Percentiles rank a stretch among this genome's conserved stretches.
Conservation (phyloP, 1,140 invertebrate genomes). For the Aradophagus sp. region DNA sequence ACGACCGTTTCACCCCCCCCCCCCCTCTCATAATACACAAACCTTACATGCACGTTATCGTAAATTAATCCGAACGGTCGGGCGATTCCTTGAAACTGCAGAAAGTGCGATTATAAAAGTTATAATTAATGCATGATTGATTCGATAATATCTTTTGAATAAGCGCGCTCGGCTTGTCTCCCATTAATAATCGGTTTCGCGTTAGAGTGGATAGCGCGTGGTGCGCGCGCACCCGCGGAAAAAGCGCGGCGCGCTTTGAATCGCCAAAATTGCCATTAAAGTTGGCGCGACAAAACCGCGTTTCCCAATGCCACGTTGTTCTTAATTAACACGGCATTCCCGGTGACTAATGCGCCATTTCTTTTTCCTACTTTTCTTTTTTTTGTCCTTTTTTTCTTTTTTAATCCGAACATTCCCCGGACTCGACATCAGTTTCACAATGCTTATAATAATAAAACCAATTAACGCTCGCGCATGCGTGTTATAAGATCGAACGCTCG, state of each 20-base stretch:
- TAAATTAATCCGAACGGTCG: constrained; percentile 25
- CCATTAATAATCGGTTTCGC: constrained; percentile 17
- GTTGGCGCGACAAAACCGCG: too few species aligned
- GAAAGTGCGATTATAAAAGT: constrained; percentile 41
- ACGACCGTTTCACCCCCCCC: constrained; percentile 25
- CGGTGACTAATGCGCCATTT: too few species aligned
- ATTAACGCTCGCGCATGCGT: constrained; percentile 32
- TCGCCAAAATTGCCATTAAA: too few species aligned
- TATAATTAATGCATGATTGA: constrained; percentile 51
- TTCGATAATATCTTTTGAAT: constrained; percentile 39
- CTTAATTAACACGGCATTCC: too few species aligned
- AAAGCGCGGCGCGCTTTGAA: background rate
- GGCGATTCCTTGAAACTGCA: constrained; percentile 35
- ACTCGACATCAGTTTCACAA: constrained; percentile 25
- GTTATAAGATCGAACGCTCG: constrained; percentile 33
- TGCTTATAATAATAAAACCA: constrained; percentile 33
- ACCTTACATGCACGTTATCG: constrained; percentile 19
- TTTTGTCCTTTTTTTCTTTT: too few species aligned
- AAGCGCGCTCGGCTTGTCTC: constrained; percentile 19
- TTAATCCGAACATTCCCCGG: background rate
- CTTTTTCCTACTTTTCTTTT: too few species aligned
- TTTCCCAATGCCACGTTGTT: too few species aligned
- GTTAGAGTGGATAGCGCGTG: constrained; percentile 8
- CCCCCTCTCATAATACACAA: too few species aligned
- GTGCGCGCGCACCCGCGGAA: too few species aligned